phyloP scores from a whole-genome alignment of 92 coral and sea anemone species.

The Umimayanthus chanpuru region DNA sequence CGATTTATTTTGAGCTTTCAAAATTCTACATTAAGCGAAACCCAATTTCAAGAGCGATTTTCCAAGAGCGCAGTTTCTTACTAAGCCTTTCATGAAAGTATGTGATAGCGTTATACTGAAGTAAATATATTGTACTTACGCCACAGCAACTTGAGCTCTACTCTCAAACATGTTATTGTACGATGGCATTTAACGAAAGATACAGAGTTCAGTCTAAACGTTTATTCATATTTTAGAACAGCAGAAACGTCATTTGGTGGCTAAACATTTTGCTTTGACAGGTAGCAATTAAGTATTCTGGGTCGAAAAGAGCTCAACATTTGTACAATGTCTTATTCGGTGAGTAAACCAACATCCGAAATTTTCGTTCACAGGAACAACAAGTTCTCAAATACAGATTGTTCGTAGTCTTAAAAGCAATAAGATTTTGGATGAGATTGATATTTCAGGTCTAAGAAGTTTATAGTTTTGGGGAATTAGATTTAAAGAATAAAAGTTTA shows the following conservation, averaged over 20 bases:
- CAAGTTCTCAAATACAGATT: background rate
- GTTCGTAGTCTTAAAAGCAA: background rate
- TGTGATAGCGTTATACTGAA: background rate
- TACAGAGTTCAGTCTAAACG: background rate
- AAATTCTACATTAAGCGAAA: too few species aligned
- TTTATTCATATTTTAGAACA: too few species aligned
- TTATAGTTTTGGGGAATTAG: background rate
- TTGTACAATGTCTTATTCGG: too few species aligned
- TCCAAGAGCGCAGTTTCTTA: background rate
- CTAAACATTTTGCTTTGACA: background rate
- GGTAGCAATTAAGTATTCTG: background rate
- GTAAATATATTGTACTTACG: background rate
- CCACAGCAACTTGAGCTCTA: background rate
- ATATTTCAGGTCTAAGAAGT: background rate
- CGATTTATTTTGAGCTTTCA: background rate
- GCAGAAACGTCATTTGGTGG: background rate
- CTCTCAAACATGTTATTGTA: background rate
- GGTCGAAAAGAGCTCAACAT: background rate
- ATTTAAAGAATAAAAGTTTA: too few species aligned
- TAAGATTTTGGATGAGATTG: background rate
- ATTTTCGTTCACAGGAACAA: background rate
- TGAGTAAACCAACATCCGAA: too few species aligned
- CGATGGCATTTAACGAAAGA: background rate
- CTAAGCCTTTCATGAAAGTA: background rate
- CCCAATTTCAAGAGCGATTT: background rate